Evolutionary conservation across 2,113 vertebrate genomes (phyloP).

Genomic region (Lophius piscatorius): DNA sequence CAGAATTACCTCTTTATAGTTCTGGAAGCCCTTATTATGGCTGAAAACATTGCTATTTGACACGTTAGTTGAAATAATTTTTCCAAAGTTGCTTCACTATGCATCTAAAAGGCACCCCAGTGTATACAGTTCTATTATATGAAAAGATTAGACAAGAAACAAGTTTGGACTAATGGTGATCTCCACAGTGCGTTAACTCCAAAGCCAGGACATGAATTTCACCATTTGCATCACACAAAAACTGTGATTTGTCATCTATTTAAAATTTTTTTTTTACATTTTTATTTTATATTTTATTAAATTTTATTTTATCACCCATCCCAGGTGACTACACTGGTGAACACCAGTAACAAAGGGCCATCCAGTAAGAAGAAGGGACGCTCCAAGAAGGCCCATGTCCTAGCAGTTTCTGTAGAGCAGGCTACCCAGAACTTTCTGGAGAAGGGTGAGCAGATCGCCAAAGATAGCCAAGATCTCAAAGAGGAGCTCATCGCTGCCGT

Average conservation of each 20-base stretch:
- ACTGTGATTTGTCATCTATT: not conserved
- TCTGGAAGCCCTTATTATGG: slow-evolving; percentile 7
- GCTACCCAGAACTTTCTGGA: slow-evolving; percentile 98
- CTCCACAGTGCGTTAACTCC: no score
- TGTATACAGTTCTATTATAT: no score
- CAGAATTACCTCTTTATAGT: slow-evolving; percentile 7
- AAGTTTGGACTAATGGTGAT: no score
- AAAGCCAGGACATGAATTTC: not conserved
- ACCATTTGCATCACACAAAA: not conserved
- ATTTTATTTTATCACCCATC: slow-evolving; percentile 15
- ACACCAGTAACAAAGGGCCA: slow-evolving; percentile 97
- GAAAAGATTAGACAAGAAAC: no score
- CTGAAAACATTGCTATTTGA: no score
- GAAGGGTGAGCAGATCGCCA: slow-evolving; percentile 97
- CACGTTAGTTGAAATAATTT: no score
- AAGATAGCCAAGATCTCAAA: slow-evolving; percentile 97
- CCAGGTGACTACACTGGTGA: slow-evolving; percentile 97
- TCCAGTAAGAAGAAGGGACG: slow-evolving; percentile 98
- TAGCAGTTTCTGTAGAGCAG: slow-evolving; percentile 97
- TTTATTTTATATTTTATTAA: not conserved
- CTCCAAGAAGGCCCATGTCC: slow-evolving; percentile 97
- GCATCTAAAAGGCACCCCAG: no score
- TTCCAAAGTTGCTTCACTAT: not conserved
- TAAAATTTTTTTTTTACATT: not conserved
- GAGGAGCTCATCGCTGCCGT: slow-evolving; percentile 95